A percentile compares a stretch with the other conserved stretches of the same genome.
Conservation (phyloP, 2,888 invertebrate genomes). For the Aleiodes leptofemur region DNA sequence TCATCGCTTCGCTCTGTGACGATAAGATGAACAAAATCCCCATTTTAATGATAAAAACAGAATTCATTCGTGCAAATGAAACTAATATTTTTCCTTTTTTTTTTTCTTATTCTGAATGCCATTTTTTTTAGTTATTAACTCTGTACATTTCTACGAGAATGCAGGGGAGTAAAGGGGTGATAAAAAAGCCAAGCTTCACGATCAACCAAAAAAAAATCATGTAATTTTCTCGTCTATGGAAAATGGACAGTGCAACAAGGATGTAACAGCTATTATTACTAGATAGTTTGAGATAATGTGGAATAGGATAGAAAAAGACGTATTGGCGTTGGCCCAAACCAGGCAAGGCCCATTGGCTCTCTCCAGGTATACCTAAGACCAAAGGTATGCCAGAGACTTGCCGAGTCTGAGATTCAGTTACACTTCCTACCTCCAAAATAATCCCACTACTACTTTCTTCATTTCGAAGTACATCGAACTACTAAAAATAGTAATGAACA, state of each 20-base stretch:
- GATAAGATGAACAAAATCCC: conserved; percentile 49
- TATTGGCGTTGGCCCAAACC: conserved; percentile 49
- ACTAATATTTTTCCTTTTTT: conserved; percentile 2
- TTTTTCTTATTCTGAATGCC: neutral
- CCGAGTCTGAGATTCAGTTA: conserved; percentile 45
- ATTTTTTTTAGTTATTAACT: neutral
- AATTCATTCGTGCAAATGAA: conserved; percentile 21
- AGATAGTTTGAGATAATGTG: conserved; percentile 12
- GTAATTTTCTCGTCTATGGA: conserved; percentile 8
- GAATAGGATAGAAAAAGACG: conserved; percentile 20
- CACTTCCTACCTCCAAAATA: conserved; percentile 50
- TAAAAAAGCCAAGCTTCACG: conserved; percentile 9
- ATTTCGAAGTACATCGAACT: neutral
- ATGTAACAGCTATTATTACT: conserved; percentile 25
- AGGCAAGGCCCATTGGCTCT: conserved; percentile 46
- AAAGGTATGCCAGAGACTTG: conserved; percentile 43
- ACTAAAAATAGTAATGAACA: conserved; percentile 13
- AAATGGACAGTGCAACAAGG: conserved; percentile 19
- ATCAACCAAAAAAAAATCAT: neutral
- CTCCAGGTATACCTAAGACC: conserved; percentile 42
- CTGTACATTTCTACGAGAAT: too few relatives aligned
- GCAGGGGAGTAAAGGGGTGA: neutral
- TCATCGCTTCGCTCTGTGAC: conserved; percentile 64
- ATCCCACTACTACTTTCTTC: conserved; percentile 36
- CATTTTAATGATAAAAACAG: conserved; percentile 15